phyloP scores from a whole-genome alignment of 2,888 invertebrate species.

The Phlogophora meticulosa region DNA sequence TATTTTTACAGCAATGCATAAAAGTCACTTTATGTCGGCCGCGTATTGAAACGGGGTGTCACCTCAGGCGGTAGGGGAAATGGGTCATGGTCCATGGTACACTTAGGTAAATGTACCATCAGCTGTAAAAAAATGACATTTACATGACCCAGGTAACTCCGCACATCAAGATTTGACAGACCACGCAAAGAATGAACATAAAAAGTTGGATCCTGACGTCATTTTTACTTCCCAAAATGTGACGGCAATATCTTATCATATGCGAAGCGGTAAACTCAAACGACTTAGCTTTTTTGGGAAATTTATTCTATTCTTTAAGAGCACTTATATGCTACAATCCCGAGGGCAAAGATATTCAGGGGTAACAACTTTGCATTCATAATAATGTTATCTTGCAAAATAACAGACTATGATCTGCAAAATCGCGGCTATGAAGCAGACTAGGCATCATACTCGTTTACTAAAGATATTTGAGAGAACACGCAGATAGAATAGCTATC shows the following conservation, averaged over 20 bases:
- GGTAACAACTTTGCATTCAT: constrained; percentile 1
- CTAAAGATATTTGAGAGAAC: neutral
- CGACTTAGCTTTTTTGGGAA: constrained; percentile 12
- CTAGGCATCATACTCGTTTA: neutral
- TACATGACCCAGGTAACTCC: constrained; percentile 14
- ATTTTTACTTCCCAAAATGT: neutral
- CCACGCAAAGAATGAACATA: neutral
- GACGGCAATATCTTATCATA: constrained; percentile 10
- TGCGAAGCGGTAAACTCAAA: constrained; percentile 4
- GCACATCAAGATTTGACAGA: neutral
- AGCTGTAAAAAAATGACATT: constrained; percentile 43
- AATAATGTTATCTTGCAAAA: constrained; percentile 22
- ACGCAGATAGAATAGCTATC: neutral
- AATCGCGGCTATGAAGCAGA: constrained; percentile 18
- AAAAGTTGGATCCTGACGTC: neutral
- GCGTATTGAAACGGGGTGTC: constrained; percentile 78
- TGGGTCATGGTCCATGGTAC: constrained; percentile 85
- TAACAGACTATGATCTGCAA: constrained; percentile 4
- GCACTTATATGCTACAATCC: constrained; percentile 8
- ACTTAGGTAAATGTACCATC: constrained; percentile 66
- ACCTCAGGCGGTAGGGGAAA: constrained; percentile 74
- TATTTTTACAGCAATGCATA: constrained; percentile 76
- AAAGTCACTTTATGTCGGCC: constrained; percentile 72
- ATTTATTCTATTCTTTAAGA: constrained; percentile 22
- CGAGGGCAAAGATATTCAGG: constrained; percentile 15